These are phyloP conservation scores for Papilio polyxenes DNA, from an alignment of 1,140 invertebrate species.

Conservation along the genomic window DNA sequence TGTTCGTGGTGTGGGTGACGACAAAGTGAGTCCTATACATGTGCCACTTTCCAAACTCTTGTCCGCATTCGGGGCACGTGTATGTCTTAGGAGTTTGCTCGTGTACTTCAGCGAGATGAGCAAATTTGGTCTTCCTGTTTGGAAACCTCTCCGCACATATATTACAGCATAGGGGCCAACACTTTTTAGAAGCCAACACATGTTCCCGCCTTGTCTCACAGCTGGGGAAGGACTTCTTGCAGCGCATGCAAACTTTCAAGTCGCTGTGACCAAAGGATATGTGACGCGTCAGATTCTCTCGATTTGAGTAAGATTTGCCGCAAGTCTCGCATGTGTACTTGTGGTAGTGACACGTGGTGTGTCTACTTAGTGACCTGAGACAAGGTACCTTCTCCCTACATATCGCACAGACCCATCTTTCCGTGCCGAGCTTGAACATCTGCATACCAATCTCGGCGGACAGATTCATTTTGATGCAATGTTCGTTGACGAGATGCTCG, in stretches of 20 bases:
- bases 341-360: slow-evolving; percentile 62
- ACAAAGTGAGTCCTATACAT: slow-evolving; percentile 62
- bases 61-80: slow-evolving; percentile 61
- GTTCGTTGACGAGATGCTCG: slow-evolving; percentile 54
- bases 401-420: slow-evolving; percentile 58
- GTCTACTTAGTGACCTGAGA: slow-evolving; percentile 57
- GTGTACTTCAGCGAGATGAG: slow-evolving; percentile 54
- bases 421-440: slow-evolving; percentile 58
- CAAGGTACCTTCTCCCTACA: slow-evolving; percentile 55
- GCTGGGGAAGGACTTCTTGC: slow-evolving; percentile 53
- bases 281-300: slow-evolving; percentile 55
- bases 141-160: slow-evolving; percentile 56
- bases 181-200: slow-evolving; percentile 46
- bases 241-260: slow-evolving; percentile 58
- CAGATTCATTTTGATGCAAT: slow-evolving; percentile 54
- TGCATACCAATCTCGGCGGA: slow-evolving; percentile 59
- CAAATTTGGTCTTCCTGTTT: slow-evolving; percentile 45
- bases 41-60: slow-evolving; percentile 58
- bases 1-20: slow-evolving; percentile 61
- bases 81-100: slow-evolving; percentile 51
- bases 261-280: slow-evolving; percentile 51
- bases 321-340: slow-evolving; percentile 69
- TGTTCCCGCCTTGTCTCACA: slow-evolving; percentile 55
- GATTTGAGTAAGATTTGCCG: slow-evolving; percentile 63
- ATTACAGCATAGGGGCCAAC: slow-evolving; percentile 55